Conservation (phyloP, 2,888 invertebrate species). For the Escarpia spicata region DNA sequence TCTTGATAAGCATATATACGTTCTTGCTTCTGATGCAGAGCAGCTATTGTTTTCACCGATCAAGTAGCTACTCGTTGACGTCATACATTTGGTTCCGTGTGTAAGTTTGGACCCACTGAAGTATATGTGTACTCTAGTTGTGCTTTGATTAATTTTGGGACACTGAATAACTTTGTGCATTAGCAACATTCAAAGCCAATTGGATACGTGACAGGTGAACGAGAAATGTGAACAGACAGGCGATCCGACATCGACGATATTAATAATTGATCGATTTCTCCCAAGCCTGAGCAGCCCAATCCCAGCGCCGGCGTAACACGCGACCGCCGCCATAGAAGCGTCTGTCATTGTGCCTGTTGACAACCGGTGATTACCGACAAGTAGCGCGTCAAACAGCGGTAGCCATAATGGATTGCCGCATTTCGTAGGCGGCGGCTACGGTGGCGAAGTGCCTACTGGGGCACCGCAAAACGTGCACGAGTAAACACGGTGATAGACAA, state of each 20-base stretch:
- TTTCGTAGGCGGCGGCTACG: not conserved
- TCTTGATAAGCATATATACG: not conserved
- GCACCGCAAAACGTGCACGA: not conserved
- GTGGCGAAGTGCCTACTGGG: not conserved
- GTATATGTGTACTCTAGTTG: not conserved
- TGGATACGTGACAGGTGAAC: not conserved
- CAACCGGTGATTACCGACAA: not conserved
- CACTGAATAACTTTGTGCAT: not conserved
- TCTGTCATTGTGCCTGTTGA: not conserved
- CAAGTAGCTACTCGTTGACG: not conserved
- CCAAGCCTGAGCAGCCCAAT: not conserved
- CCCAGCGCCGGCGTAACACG: not conserved
- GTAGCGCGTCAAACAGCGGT: not conserved
- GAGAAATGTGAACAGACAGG: not conserved
- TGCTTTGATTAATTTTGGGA: not conserved
- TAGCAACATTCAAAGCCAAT: not conserved
- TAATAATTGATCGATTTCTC: not conserved
- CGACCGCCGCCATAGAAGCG: not conserved
- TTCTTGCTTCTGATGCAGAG: not conserved
- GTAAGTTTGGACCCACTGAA: too few relatives aligned
- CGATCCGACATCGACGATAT: slow-evolving; percentile 2
- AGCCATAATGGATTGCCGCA: not conserved
- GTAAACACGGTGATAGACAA: not conserved
- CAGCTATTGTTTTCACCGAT: not conserved
- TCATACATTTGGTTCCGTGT: too few relatives aligned